Evolutionary conservation across 2,113 vertebrate genomes (phyloP), one percentile per base, ranked within the genome.

Genomic region (Neolamprologus tretocephalus): DNA sequence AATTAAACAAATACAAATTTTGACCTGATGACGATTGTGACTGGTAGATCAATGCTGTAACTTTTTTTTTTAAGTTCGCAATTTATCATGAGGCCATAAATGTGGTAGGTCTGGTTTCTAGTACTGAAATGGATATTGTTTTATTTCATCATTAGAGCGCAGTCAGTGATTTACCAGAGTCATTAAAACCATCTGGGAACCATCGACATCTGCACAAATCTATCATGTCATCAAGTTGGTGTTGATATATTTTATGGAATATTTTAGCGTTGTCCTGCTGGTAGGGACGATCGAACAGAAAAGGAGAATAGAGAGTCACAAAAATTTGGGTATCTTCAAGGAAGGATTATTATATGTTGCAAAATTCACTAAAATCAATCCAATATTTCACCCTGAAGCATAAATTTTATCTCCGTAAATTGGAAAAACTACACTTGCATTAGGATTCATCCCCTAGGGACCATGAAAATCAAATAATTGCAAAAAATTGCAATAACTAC

Each of bases 401-500:
- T 21, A 3, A 21, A 1, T 16, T 33, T 47, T 19, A 78, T 9
- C 21, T 9, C 19, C 1, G 4, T 9, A 31, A 78, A 4, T 42
- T 68, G 21, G 9, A 83, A 45, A 53, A 78, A 83, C 8, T 54
- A 42, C 2, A 51, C 8, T 58, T 0, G 13, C 49, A 13, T 68
- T n/a, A 13, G 45, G 6, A 49, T 31, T 4, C 11, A 80, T 80
- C 3, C 6, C 26, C 12, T 80, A 58, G 4, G 84, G 45, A 53
- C 26, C 26, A 78, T 49, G 42, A 78, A 78, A 78, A 78, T 51
- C 73, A 31, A 78, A 78, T 33, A 33, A 78, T 78, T 78, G 35
- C n/a, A 12, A 26, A 53, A 79, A 61, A 61, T 80, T 57, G 40
- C 23, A 19, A 73, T 13, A 3, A 35, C n/a, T 16, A 35, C n/a